Conservation (phyloP, 2,113 vertebrate species). For the Serinus canaria region DNA sequence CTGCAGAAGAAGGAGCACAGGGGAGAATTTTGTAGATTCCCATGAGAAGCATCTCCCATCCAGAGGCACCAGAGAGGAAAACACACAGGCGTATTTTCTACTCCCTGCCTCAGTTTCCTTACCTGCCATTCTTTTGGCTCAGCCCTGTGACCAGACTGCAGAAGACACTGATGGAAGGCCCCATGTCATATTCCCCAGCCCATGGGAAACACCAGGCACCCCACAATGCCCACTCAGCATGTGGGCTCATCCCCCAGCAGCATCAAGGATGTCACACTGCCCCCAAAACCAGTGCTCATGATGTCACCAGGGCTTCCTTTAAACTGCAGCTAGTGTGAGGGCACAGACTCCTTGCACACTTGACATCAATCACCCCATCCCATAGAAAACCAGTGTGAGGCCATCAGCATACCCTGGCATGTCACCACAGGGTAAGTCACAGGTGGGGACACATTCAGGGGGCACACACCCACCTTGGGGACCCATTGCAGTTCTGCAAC, state of each 20-base stretch:
- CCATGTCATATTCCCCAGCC: not conserved
- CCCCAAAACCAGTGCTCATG: not conserved
- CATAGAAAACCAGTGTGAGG: not conserved
- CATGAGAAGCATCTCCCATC: not conserved
- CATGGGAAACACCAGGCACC: not conserved
- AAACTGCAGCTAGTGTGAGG: not conserved
- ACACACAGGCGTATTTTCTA: fast-evolving
- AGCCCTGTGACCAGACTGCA: not conserved
- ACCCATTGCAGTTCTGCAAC: not conserved
- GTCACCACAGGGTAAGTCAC: not conserved
- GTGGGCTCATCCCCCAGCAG: not conserved
- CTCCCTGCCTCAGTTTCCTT: slow-evolving; percentile 4
- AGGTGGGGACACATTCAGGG: not conserved
- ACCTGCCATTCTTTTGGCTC: not conserved
- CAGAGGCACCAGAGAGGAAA: not conserved
- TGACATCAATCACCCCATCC: not conserved
- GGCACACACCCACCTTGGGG: not conserved
- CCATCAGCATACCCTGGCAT: not conserved
- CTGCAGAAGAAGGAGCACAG: not conserved
- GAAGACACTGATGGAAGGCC: not conserved
- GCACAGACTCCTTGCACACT: not conserved
- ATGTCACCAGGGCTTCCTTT: not conserved
- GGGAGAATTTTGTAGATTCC: not conserved
- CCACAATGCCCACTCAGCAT: fast-evolving
- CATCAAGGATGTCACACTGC: not conserved